Percentiles rank a stretch among this genome's conserved stretches.
Conservation (phyloP, 2,797 vertebrate species). For the Syndactyla subalaris region DNA sequence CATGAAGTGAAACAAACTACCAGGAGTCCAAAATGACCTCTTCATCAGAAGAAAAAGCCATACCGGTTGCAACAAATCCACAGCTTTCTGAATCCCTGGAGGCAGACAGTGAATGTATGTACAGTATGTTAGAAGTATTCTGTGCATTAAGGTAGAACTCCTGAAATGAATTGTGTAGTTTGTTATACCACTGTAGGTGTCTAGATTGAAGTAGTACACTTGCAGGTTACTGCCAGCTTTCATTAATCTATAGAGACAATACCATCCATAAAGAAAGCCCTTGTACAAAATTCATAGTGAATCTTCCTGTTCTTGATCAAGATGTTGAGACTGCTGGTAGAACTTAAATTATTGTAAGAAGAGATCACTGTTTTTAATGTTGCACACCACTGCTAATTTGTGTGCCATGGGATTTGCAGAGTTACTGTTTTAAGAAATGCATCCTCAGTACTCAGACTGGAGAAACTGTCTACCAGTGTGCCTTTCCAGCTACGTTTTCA, state of each 20-base stretch:
- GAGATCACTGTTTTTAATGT: neutral
- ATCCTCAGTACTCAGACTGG: neutral
- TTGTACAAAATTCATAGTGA: neutral
- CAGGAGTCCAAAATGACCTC: neutral
- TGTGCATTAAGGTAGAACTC: neutral
- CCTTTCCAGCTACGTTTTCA: neutral
- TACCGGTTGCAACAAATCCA: neutral
- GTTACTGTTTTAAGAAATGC: neutral
- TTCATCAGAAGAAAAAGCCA: slow-evolving; percentile 32
- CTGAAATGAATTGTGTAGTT: neutral
- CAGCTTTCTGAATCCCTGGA: neutral
- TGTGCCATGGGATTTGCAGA: neutral
- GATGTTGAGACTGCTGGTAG: neutral
- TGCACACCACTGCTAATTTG: neutral
- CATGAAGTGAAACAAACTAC: slow-evolving; percentile 40
- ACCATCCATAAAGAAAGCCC: neutral
- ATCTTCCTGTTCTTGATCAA: neutral
- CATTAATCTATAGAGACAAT: neutral
- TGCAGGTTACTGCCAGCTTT: neutral
- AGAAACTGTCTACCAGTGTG: neutral
- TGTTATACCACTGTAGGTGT: neutral
- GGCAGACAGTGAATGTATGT: slow-evolving; percentile 57
- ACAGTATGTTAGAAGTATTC: neutral
- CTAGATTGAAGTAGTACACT: neutral
- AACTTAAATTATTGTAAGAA: neutral